Evolutionary conservation across 2,113 vertebrate genomes (phyloP).

Genomic region (Cyanoliseus patagonus): DNA sequence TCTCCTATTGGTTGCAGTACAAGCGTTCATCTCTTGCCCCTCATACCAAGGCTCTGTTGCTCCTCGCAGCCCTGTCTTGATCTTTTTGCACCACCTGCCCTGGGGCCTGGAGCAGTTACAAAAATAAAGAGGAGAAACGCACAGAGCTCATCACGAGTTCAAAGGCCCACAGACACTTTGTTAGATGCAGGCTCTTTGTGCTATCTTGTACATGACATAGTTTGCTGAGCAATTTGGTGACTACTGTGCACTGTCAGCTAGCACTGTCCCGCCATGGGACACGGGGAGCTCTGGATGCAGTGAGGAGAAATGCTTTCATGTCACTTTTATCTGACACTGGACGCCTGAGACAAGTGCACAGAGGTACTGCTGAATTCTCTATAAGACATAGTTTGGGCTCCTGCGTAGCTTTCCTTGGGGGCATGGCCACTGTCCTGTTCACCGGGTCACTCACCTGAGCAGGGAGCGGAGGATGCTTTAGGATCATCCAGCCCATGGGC

Average conservation of each 20-base stretch:
- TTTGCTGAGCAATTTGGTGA: conserved; percentile 25
- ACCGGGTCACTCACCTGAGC: not conserved
- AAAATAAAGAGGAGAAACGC: conserved; percentile 10
- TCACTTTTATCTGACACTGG: conserved; percentile 15
- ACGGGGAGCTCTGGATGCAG: not conserved
- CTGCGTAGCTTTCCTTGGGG: fast-evolving
- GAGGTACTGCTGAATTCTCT: not conserved
- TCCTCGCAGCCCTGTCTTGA: not conserved
- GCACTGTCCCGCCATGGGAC: not conserved
- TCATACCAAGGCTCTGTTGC: not conserved
- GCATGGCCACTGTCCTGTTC: fast-evolving
- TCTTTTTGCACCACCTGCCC: not conserved
- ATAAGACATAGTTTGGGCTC: not conserved
- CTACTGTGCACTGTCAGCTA: not conserved
- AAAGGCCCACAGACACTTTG: conserved; percentile 14
- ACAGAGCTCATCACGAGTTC: conserved; percentile 23
- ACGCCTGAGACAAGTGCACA: not conserved
- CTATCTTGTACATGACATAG: conserved; percentile 57
- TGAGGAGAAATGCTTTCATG: not conserved
- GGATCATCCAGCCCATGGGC: not conserved
- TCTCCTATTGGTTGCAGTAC: not conserved
- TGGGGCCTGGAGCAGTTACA: not conserved
- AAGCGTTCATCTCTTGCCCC: not conserved
- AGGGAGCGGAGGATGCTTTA: fast-evolving
- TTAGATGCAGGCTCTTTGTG: not conserved